These are phyloP conservation scores for Melopsittacus undulatus DNA, from an alignment of 2,797 vertebrate genomes.

Conservation along the genomic window DNA sequence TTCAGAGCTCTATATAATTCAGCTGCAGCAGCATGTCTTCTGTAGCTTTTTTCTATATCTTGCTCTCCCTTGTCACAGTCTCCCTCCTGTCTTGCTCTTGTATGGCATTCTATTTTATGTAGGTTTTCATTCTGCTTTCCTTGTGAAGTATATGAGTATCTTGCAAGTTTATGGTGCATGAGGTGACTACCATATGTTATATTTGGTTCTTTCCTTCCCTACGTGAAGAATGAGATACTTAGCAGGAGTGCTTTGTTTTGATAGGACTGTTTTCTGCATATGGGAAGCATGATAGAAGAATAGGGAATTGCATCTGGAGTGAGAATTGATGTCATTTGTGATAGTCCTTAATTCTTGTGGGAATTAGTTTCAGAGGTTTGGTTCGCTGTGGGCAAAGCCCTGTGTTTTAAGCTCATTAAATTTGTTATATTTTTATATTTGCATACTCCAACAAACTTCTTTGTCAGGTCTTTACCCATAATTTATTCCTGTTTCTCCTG, in stretches of 20 bases:
- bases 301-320: background rate
- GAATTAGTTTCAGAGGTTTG: background rate
- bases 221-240: background rate
- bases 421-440: background rate
- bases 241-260: background rate
- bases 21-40: background rate
- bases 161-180: background rate
- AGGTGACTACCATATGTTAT: background rate
- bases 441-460: background rate
- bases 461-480: background rate
- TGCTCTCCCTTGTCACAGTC: background rate
- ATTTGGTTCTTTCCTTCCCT: background rate
- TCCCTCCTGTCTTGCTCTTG: background rate
- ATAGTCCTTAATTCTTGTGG: background rate
- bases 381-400: background rate
- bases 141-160: background rate
- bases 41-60: background rate
- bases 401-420: background rate
- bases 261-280: background rate
- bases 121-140: background rate
- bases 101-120: background rate
- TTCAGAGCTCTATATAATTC: slow-evolving; percentile 30
- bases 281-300: background rate
- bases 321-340: background rate
- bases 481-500: background rate